phyloP scores from a whole-genome alignment of 1,140 invertebrate genomes.

The Aphelinus atriplicis region DNA sequence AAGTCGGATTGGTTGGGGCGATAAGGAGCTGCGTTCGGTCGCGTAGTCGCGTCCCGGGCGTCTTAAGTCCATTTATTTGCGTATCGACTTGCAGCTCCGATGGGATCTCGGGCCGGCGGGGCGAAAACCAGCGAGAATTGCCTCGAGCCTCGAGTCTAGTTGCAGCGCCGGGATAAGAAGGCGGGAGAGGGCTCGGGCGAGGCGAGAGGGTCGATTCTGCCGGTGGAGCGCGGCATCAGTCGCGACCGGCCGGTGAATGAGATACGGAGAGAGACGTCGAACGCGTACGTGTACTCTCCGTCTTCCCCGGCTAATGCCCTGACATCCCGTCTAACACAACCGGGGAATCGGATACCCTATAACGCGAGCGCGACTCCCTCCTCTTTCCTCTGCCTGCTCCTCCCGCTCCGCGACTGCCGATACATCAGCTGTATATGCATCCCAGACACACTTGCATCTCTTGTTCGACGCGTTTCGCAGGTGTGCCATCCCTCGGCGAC shows the following conservation, averaged over 20 bases:
- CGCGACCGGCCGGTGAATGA: slow-evolving; percentile 19
- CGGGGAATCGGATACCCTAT: slow-evolving; percentile 24
- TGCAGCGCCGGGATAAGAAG: neutral
- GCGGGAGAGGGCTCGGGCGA: neutral
- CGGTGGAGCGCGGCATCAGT: neutral
- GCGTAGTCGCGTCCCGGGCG: neutral
- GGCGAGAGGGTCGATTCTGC: neutral
- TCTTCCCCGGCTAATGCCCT: slow-evolving; percentile 14
- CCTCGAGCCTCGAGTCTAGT: too few relatives aligned
- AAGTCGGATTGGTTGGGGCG: too few relatives aligned
- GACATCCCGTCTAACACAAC: slow-evolving; percentile 17
- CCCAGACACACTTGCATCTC: slow-evolving; percentile 5
- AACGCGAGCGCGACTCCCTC: neutral
- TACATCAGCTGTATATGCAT: slow-evolving; percentile 22
- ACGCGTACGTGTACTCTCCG: neutral
- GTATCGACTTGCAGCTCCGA: slow-evolving; percentile 5
- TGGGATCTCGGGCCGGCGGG: neutral
- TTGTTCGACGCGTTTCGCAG: slow-evolving; percentile 9
- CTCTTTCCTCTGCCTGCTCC: neutral
- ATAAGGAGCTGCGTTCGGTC: too few relatives aligned
- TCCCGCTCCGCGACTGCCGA: slow-evolving; percentile 12
- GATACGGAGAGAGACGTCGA: slow-evolving; percentile 25
- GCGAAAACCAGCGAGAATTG: slow-evolving; percentile 21
- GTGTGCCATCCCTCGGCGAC: neutral
- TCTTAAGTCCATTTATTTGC: slow-evolving; percentile 24